Conservation (phyloP, 2,888 invertebrate species). For the Tetragnatha montana region DNA sequence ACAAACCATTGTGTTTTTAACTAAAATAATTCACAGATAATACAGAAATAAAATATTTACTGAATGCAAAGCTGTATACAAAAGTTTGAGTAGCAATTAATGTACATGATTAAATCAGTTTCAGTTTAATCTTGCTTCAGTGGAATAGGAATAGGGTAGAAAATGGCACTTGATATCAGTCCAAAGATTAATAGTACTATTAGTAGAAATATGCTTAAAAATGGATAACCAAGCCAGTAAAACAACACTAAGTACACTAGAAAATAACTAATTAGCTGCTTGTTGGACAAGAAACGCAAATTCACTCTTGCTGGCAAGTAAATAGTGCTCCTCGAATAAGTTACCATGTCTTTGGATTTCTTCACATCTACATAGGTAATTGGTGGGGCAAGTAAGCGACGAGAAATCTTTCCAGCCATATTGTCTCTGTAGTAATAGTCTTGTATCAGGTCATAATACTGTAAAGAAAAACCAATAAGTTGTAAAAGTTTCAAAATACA, state of each 20-base stretch:
- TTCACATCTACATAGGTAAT: constrained; percentile 80
- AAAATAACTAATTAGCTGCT: constrained; percentile 79
- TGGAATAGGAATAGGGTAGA: constrained; percentile 45
- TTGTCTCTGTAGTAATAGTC: constrained; percentile 82
- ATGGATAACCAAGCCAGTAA: constrained; percentile 68
- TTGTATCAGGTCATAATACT: constrained; percentile 84
- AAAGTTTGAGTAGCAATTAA: no score
- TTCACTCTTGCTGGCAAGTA: constrained; percentile 83
- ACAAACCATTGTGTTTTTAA: no score
- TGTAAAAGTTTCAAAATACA: background rate
- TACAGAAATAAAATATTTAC: no score
- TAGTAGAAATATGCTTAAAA: constrained; percentile 55
- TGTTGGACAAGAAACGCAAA: constrained; percentile 82
- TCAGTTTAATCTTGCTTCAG: constrained; percentile 33
- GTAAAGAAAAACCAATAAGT: constrained; percentile 58
- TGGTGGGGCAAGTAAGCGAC: constrained; percentile 82
- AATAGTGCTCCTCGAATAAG: constrained; percentile 79
- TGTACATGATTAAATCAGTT: background rate
- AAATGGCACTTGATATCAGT: constrained; percentile 33
- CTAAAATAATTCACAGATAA: no score
- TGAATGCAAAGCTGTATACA: no score
- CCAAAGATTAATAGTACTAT: constrained; percentile 26
- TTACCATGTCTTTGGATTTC: constrained; percentile 79
- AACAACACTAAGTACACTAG: constrained; percentile 79
- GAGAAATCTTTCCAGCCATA: constrained; percentile 81